Conservation (phyloP, 2,888 invertebrate species). For the Dolichopus griseipennis region DNA sequence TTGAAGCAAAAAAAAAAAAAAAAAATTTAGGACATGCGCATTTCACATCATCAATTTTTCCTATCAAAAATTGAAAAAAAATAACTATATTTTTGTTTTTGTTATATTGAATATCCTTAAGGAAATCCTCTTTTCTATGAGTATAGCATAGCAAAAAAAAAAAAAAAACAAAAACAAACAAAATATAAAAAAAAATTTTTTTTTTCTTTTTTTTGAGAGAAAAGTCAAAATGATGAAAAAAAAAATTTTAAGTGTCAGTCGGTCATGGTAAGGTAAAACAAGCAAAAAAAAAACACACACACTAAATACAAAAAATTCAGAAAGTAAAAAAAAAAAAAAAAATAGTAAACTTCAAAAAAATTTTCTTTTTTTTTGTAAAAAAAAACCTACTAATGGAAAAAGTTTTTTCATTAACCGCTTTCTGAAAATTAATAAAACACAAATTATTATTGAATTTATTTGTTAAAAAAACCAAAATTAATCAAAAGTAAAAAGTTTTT, state of each 20-base stretch:
- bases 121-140: background rate
- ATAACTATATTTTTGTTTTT: background rate
- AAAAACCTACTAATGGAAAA: background rate
- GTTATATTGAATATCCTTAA: background rate
- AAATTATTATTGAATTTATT: too few relatives aligned
- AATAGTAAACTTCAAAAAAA: background rate
- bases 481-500: too few relatives aligned
- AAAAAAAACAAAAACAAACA: background rate
- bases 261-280: background rate
- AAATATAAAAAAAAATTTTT: background rate
- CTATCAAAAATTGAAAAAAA: background rate
- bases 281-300: background rate
- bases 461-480: too few relatives aligned
- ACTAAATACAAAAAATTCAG: too few relatives aligned
- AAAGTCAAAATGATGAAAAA: background rate
- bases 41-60: background rate
- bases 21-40: background rate
- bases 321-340: too few relatives aligned
- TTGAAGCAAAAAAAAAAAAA: too few relatives aligned
- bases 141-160: too few relatives aligned
- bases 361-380: too few relatives aligned
- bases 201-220: too few relatives aligned
- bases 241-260: background rate
- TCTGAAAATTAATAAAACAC: too few relatives aligned
- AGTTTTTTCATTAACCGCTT: conserved; percentile 5